These are phyloP conservation scores for Antheraea yamamai DNA, from an alignment of 2,888 invertebrate genomes.

Conservation along the genomic window DNA sequence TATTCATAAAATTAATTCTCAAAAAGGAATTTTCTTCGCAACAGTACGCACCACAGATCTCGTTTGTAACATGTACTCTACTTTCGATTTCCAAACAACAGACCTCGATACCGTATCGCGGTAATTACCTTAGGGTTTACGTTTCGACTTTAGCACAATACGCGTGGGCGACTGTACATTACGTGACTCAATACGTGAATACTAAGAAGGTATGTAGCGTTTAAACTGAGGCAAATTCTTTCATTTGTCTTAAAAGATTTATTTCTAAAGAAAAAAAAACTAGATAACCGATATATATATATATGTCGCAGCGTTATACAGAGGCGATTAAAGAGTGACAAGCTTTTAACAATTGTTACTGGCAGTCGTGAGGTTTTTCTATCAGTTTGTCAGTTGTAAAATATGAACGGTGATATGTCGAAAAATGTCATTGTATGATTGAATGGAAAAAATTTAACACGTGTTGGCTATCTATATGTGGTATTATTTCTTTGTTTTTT, in stretches of 20 bases:
- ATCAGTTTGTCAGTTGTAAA: too few species aligned
- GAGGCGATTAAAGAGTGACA: too few species aligned
- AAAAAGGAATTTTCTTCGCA: slow-evolving; percentile 11
- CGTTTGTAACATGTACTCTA: slow-evolving; percentile 56
- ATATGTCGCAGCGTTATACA: too few species aligned
- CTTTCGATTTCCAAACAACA: slow-evolving; percentile 70
- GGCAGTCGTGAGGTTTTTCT: too few species aligned
- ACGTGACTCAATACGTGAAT: slow-evolving; percentile 20
- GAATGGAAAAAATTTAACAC: too few species aligned
- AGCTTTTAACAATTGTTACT: too few species aligned
- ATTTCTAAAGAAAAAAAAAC: neutral
- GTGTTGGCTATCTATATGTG: too few species aligned
- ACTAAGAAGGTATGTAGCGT: slow-evolving; percentile 21
- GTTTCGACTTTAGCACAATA: slow-evolving; percentile 31
- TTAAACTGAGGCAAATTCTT: slow-evolving; percentile 14
- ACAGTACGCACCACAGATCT: slow-evolving; percentile 43
- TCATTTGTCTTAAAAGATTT: neutral
- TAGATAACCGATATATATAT: too few species aligned
- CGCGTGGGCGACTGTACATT: slow-evolving; percentile 24
- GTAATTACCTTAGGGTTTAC: slow-evolving; percentile 48
- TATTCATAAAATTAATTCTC: neutral
- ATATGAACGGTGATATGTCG: too few species aligned
- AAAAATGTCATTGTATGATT: too few species aligned
- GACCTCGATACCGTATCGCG: slow-evolving; percentile 55
- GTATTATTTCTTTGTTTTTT: too few species aligned